A percentile compares a stretch with the other conserved stretches of the same genome.
Evolutionary conservation across 2,888 invertebrate species (phyloP).

Genomic region (Brenthis daphne): DNA sequence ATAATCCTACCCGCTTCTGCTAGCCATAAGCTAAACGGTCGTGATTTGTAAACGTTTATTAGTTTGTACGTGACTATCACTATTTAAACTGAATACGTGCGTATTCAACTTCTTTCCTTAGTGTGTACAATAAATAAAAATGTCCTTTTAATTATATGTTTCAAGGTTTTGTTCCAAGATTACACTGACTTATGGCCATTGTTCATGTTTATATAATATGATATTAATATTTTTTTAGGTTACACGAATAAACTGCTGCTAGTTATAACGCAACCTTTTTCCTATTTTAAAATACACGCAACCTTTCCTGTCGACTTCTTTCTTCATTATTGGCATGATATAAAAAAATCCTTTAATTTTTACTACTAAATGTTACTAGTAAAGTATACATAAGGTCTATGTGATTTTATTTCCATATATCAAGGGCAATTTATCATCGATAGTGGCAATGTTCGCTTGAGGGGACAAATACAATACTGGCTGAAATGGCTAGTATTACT

Average conservation of each 20-base stretch:
- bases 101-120: slow-evolving; percentile 8
- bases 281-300: slow-evolving; percentile 34
- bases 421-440: background rate
- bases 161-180: slow-evolving; percentile 28
- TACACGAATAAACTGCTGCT: slow-evolving; percentile 17
- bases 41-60: slow-evolving; percentile 18
- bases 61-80: slow-evolving; percentile 31
- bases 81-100: slow-evolving; percentile 18
- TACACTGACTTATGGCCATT: slow-evolving; percentile 23
- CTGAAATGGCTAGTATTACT: slow-evolving; percentile 9
- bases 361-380: background rate
- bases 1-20: slow-evolving; percentile 38
- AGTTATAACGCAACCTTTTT: slow-evolving; percentile 24
- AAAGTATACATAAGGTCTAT: background rate
- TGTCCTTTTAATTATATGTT: slow-evolving; percentile 9
- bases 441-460: background rate
- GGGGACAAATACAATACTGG: background rate
- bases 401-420: background rate
- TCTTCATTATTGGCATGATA: slow-evolving; percentile 33
- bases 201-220: slow-evolving; percentile 19
- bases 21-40: slow-evolving; percentile 23
- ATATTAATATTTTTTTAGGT: slow-evolving; percentile 16
- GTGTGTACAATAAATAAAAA: slow-evolving; percentile 8
- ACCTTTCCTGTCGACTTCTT: slow-evolving; percentile 31
- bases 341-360: background rate